phyloP scores from a whole-genome alignment of 1,140 invertebrate genomes.

The Drosophila willistoni region DNA sequence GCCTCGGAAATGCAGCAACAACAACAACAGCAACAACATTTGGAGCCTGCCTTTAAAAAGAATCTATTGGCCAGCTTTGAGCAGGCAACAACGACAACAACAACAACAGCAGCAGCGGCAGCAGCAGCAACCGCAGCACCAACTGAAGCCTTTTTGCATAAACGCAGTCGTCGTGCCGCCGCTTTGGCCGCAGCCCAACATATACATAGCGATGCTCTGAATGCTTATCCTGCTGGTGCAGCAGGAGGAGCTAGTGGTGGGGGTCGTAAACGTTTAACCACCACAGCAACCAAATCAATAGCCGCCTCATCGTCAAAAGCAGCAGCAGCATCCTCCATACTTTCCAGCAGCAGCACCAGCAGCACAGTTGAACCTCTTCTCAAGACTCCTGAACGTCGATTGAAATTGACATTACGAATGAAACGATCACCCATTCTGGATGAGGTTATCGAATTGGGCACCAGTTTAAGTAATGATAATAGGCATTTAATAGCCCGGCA shows the following conservation, averaged over 20 bases:
- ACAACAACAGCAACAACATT: slow-evolving; percentile 50
- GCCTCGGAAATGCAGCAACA: slow-evolving; percentile 48
- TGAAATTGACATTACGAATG: slow-evolving; percentile 92
- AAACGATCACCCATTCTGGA: slow-evolving; percentile 91
- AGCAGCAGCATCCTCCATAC: background rate
- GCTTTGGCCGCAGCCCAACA: slow-evolving; percentile 60
- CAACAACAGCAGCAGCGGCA: slow-evolving; percentile 24
- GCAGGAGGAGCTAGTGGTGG: slow-evolving; percentile 5
- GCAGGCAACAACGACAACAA: background rate
- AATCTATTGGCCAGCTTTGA: slow-evolving; percentile 78
- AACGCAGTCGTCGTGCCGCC: slow-evolving; percentile 64
- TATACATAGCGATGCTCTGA: slow-evolving; percentile 65
- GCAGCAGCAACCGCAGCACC: slow-evolving; percentile 18
- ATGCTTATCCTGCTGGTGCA: background rate
- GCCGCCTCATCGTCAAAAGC: background rate
- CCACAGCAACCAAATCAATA: background rate
- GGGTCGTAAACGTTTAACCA: background rate
- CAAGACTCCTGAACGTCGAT: slow-evolving; percentile 85
- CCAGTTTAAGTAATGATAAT: slow-evolving; percentile 86
- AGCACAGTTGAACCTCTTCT: slow-evolving; percentile 68
- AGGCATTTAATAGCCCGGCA: slow-evolving; percentile 38
- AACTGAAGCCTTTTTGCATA: slow-evolving; percentile 43
- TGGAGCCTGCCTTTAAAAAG: slow-evolving; percentile 73
- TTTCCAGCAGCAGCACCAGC: slow-evolving; percentile 19
- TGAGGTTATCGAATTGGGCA: slow-evolving; percentile 92